Evolutionary conservation across 2,113 vertebrate genomes (phyloP).

Genomic region (Perccottus glenii): DNA sequence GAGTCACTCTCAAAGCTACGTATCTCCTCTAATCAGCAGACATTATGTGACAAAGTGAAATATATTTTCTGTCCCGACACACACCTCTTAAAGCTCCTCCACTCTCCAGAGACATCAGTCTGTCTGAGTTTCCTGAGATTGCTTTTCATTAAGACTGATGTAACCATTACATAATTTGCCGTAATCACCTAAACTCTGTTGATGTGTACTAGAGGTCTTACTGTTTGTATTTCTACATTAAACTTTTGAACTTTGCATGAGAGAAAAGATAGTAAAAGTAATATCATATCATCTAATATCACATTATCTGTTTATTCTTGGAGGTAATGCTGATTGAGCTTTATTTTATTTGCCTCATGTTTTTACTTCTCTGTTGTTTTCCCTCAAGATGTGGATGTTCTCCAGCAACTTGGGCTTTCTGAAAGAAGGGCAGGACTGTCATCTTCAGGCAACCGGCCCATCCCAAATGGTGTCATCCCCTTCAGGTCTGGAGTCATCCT

Average conservation of each 20-base stretch:
- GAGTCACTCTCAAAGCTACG: conserved; percentile 17
- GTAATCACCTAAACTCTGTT: conserved; percentile 44
- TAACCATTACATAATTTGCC: conserved; percentile 54
- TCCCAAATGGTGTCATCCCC: conserved; percentile 87
- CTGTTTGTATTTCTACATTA: conserved; percentile 22
- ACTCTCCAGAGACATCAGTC: conserved; percentile 29
- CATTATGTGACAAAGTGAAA: conserved; percentile 32
- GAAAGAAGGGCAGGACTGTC: conserved; percentile 73
- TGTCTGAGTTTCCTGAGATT: conserved; percentile 19
- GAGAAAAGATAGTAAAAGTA: background rate
- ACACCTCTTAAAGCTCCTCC: conserved; percentile 14
- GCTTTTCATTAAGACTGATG: conserved; percentile 57
- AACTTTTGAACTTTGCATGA: conserved; percentile 15
- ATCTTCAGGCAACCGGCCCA: conserved; percentile 60
- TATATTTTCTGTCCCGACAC: conserved; percentile 17
- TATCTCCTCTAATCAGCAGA: conserved; percentile 46
- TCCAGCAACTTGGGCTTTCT: conserved; percentile 89
- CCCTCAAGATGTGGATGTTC: conserved; percentile 91
- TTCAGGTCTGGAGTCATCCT: conserved; percentile 92
- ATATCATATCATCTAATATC: too few species aligned
- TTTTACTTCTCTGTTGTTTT: conserved; percentile 32
- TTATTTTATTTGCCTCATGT: background rate
- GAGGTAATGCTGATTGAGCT: too few species aligned
- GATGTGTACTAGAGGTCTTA: conserved; percentile 40
- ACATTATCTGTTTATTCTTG: background rate